phyloP scores from a whole-genome alignment of 2,888 invertebrate species.

The Ochropleura leucogaster region DNA sequence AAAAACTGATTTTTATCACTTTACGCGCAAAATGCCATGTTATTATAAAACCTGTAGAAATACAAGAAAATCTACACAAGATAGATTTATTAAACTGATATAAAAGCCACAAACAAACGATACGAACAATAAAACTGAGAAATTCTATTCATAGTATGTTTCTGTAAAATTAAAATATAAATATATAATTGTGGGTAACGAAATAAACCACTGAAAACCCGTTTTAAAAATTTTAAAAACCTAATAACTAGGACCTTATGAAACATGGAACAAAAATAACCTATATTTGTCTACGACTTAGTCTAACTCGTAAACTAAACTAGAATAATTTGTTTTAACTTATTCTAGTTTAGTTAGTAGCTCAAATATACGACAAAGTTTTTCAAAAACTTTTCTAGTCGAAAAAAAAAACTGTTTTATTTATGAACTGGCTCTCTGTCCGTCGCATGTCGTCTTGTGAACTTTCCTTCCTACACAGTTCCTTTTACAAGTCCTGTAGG shows the following conservation, averaged over 20 bases:
- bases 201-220: not conserved
- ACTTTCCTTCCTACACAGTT: no score
- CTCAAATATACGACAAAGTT: no score
- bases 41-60: conserved; percentile 8
- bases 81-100: not conserved
- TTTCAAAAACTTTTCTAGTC: not conserved
- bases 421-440: not conserved
- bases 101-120: not conserved
- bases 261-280: not conserved
- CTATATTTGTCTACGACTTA: not conserved
- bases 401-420: not conserved
- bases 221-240: not conserved
- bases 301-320: not conserved
- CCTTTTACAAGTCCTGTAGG: not conserved
- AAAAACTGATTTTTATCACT: conserved; percentile 22
- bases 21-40: not conserved
- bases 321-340: not conserved
- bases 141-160: not conserved
- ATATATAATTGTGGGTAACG: not conserved
- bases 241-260: not conserved
- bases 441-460: conserved; percentile 8
- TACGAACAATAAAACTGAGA: not conserved
- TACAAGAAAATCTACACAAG: not conserved
- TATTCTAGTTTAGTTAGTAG: no score
- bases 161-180: not conserved